Evolutionary conservation across 2,113 vertebrate species (phyloP).

Genomic region (Rhodinocichla rosea): DNA sequence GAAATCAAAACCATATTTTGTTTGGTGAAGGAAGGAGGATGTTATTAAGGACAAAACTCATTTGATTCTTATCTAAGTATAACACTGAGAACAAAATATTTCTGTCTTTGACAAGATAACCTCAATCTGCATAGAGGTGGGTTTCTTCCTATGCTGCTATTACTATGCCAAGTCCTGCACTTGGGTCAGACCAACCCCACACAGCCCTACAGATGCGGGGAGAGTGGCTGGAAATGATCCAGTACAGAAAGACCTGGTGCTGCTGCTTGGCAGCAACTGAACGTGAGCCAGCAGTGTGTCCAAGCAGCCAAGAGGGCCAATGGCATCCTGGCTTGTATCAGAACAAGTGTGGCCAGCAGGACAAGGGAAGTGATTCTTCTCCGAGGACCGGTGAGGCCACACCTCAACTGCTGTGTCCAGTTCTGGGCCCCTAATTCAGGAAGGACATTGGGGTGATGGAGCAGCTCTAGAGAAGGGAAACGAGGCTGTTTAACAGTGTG

Average conservation of each 20-base stretch:
- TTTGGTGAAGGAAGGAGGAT: neutral
- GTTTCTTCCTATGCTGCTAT: neutral
- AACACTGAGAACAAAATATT: neutral
- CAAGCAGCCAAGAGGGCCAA: fast-evolving
- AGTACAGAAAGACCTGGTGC: neutral
- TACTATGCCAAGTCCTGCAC: neutral
- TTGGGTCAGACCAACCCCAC: neutral
- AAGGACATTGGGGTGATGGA: neutral
- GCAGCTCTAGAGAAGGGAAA: neutral
- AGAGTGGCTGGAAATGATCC: fast-evolving
- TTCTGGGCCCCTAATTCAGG: neutral
- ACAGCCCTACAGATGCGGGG: fast-evolving
- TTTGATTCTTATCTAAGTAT: neutral
- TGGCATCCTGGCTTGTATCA: neutral
- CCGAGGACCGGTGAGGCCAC: neutral
- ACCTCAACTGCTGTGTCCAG: neutral
- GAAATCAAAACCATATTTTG: neutral
- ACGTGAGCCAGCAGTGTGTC: neutral
- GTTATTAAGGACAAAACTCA: neutral
- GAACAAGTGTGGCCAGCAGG: neutral
- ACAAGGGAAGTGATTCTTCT: neutral
- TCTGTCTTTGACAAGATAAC: neutral
- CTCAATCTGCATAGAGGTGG: neutral
- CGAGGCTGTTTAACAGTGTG: neutral
- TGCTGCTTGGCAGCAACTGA: neutral